Evolutionary conservation across 1,140 invertebrate genomes (phyloP).

Genomic region (Eurosta solidaginis): DNA sequence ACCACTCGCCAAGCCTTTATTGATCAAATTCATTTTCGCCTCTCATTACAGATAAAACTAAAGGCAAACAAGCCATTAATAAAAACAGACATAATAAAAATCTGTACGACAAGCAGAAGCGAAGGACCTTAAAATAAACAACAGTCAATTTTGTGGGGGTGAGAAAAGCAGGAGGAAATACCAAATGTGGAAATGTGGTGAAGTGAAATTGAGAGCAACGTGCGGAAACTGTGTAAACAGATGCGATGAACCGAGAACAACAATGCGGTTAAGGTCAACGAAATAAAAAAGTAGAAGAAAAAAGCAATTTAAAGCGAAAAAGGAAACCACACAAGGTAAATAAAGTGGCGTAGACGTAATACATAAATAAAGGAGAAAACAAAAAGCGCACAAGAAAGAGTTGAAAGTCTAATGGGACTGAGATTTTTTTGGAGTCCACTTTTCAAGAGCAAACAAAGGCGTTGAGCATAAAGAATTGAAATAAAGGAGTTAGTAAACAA

Average conservation of each 20-base stretch:
- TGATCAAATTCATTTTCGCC: neutral
- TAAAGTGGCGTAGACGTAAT: no score
- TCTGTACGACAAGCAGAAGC: neutral
- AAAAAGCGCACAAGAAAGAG: neutral
- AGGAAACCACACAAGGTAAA: no score
- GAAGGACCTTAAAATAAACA: constrained; percentile 5
- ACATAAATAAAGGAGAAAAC: neutral
- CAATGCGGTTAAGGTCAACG: constrained; percentile 17
- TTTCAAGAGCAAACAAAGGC: no score
- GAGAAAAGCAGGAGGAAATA: neutral
- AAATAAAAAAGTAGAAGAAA: neutral
- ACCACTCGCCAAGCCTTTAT: neutral
- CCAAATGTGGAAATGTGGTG: neutral
- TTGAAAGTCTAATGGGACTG: no score
- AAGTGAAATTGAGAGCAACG: neutral
- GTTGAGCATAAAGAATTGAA: no score
- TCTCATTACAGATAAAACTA: constrained; percentile 2
- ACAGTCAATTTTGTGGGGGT: neutral
- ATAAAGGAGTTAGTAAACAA: neutral
- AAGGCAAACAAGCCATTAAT: neutral
- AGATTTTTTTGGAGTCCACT: no score
- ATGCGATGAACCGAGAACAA: constrained; percentile 7
- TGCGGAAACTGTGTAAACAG: neutral
- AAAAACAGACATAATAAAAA: neutral
- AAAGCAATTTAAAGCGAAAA: neutral